Percentiles rank a stretch among this genome's conserved stretches.
These are phyloP conservation scores for Caenorhabditis angaria DNA, from an alignment of 2,888 invertebrate genomes.

Conservation along the genomic window DNA sequence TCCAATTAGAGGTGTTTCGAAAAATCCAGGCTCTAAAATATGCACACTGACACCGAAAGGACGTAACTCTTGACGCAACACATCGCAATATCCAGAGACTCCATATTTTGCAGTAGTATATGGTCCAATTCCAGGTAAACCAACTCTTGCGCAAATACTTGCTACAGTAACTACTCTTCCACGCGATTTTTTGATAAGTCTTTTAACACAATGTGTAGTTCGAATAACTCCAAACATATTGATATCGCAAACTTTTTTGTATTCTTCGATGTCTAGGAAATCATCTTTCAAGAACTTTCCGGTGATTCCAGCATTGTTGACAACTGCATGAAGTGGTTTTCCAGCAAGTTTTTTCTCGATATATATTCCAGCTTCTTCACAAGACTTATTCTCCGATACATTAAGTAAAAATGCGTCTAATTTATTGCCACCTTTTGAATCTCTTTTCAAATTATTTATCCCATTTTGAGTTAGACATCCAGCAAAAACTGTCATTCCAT, in stretches of 20 bases:
- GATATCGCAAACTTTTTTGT: conserved; percentile 59
- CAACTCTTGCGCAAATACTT: conserved; percentile 72
- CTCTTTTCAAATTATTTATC: conserved; percentile 33
- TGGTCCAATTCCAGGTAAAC: conserved; percentile 66
- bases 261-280: conserved; percentile 71
- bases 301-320: conserved; percentile 71
- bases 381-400: conserved; percentile 62
- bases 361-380: conserved; percentile 46
- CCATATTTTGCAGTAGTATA: conserved; percentile 68
- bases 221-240: conserved; percentile 73
- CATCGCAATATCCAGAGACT: conserved; percentile 66
- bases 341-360: conserved; percentile 47
- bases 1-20: conserved; percentile 59
- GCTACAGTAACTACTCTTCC: conserved; percentile 74
- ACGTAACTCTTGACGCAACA: conserved; percentile 61
- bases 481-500: conserved; percentile 65
- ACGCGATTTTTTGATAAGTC: conserved; percentile 60
- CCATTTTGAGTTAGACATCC: conserved; percentile 60
- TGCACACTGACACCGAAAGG: conserved; percentile 65
- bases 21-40: conserved; percentile 70
- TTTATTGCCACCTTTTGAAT: conserved; percentile 20
- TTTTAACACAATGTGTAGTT: conserved; percentile 63
- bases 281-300: conserved; percentile 70
- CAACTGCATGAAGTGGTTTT: conserved; percentile 64
- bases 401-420: conserved; percentile 61